phyloP scores from a whole-genome alignment of 1,140 invertebrate species.

The Heliconius eleuchia region DNA sequence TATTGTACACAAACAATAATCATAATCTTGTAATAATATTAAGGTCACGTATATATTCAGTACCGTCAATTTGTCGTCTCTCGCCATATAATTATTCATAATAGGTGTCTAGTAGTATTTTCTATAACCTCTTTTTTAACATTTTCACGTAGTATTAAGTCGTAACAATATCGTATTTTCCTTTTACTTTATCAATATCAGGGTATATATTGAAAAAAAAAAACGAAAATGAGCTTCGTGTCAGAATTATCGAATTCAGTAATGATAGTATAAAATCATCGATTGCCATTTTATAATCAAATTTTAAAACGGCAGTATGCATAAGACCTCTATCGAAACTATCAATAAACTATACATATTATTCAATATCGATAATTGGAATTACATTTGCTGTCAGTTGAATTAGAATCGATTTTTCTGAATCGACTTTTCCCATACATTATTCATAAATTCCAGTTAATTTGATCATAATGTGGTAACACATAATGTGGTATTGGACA shows the following conservation, averaged over 20 bases:
- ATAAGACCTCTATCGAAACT: not conserved
- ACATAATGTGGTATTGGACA: not conserved
- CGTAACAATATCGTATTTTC: constrained; percentile 2
- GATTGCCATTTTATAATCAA: constrained; percentile 34
- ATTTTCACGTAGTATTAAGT: constrained; percentile 31
- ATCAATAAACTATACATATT: not conserved
- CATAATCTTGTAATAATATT: not conserved
- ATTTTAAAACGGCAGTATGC: constrained; percentile 26
- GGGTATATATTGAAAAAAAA: constrained; percentile 24
- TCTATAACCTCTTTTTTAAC: constrained; percentile 28
- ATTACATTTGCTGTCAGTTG: not conserved
- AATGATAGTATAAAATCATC: constrained; percentile 20
- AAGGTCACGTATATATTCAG: not conserved
- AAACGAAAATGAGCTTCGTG: constrained; percentile 31
- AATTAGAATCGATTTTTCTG: not conserved
- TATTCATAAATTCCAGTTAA: not conserved
- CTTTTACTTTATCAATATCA: constrained; percentile 30
- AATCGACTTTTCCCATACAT: not conserved
- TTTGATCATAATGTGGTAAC: not conserved
- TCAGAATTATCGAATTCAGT: constrained; percentile 23
- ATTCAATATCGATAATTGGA: not conserved
- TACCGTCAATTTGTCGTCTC: constrained; percentile 34
- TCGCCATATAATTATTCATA: constrained; percentile 38
- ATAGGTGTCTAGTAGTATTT: constrained; percentile 31
- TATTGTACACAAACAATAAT: constrained; percentile 1